Conservation (phyloP, 2,888 invertebrate genomes). For the Diaphora mendica region DNA sequence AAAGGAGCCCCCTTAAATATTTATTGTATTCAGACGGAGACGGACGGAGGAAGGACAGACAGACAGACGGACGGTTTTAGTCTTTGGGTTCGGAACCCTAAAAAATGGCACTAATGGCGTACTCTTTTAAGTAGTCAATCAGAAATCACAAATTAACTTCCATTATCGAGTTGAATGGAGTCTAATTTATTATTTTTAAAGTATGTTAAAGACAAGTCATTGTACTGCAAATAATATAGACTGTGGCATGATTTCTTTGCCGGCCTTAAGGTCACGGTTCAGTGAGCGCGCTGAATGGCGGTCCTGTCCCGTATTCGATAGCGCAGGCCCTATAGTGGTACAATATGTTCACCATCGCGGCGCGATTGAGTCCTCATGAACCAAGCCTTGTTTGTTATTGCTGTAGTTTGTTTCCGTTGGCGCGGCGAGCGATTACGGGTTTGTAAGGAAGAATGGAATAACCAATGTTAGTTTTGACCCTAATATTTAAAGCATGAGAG, state of each 20-base stretch:
- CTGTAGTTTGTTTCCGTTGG: conserved; percentile 22
- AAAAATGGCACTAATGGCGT: too few relatives aligned
- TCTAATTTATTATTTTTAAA: too few relatives aligned
- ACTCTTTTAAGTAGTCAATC: too few relatives aligned
- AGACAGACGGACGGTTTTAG: too few relatives aligned
- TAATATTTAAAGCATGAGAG: background rate
- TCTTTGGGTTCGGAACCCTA: too few relatives aligned
- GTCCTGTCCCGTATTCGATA: conserved; percentile 12
- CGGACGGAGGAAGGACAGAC: too few relatives aligned
- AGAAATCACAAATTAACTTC: too few relatives aligned
- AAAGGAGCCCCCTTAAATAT: too few relatives aligned
- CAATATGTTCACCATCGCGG: conserved; percentile 43
- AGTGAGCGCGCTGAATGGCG: conserved; percentile 54
- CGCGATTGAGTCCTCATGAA: conserved; percentile 58
- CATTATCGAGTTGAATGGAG: too few relatives aligned
- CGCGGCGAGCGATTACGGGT: conserved; percentile 10
- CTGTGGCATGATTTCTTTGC: conserved; percentile 44
- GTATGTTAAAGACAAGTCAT: background rate
- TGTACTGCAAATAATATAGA: conserved; percentile 26
- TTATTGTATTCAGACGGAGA: too few relatives aligned
- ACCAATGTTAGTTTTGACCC: background rate
- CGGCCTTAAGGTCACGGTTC: conserved; percentile 61
- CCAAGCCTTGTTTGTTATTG: conserved; percentile 36
- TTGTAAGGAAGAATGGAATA: conserved; percentile 2
- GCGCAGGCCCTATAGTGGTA: conserved; percentile 9